These are phyloP conservation scores for Hydrotaea cyrtoneurina DNA, from an alignment of 2,888 invertebrate species.

Conservation along the genomic window DNA sequence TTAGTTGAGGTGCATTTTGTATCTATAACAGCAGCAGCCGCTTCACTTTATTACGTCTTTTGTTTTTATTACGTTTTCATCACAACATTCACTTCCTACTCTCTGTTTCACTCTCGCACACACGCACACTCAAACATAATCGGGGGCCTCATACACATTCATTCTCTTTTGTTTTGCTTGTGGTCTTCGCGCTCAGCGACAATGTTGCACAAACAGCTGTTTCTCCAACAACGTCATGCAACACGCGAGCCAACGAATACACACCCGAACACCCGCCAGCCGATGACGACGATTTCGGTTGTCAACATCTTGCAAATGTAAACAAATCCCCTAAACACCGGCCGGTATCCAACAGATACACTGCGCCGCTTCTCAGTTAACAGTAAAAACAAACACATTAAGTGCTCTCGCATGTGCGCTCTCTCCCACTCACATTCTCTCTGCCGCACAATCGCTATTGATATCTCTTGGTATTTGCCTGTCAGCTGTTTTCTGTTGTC, in stretches of 20 bases:
- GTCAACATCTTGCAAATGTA: slow-evolving; percentile 57
- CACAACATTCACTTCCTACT: slow-evolving; percentile 35
- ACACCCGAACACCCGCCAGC: not conserved
- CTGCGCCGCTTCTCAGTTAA: slow-evolving; percentile 31
- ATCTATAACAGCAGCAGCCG: slow-evolving; percentile 18
- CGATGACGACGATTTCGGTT: slow-evolving; percentile 26
- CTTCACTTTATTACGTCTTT: slow-evolving; percentile 38
- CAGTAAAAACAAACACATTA: slow-evolving; percentile 49
- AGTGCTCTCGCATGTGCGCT: slow-evolving; percentile 62
- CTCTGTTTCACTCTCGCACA: slow-evolving; percentile 17
- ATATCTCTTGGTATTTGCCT: not conserved
- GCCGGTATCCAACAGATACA: slow-evolving; percentile 71
- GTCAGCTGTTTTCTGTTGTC: slow-evolving; percentile 66
- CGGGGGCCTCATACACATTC: slow-evolving; percentile 1
- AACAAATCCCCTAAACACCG: slow-evolving; percentile 71
- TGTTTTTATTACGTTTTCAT: slow-evolving; percentile 39
- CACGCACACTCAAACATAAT: not conserved
- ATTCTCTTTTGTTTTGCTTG: slow-evolving; percentile 7
- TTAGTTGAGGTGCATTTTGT: not conserved
- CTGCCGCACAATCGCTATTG: not conserved
- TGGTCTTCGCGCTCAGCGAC: slow-evolving; percentile 59
- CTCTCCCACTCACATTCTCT: slow-evolving; percentile 13
- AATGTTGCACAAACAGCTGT: slow-evolving; percentile 77
- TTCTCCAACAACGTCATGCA: slow-evolving; percentile 59
- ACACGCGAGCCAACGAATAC: slow-evolving; percentile 8